Base-by-base conservation (phyloP, 2,113 vertebrate genomes). In the Hypanus sabinus region DNA sequence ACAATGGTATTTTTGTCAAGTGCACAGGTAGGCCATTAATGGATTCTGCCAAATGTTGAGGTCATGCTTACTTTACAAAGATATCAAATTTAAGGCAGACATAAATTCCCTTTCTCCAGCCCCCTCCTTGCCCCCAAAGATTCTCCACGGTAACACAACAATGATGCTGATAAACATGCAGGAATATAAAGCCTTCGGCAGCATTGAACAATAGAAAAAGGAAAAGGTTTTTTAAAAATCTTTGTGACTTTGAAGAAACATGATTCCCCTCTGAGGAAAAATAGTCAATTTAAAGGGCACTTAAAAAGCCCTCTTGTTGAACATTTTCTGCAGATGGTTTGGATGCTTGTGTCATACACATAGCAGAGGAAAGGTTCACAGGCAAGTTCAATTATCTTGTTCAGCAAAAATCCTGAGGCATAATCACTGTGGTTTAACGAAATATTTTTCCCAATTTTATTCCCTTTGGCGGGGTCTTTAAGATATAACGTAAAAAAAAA, bases 11-110 rank as follows among this genome's bases (percentile, higher is more conserved):
- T 93, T 95, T 96, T 96, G 95, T 96, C 96, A 96, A 96, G 94
- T 95, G 95, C 95, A 96, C 95, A 97, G 96, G 97, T 97, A 97
- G 96, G 95, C 93, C 94, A 94, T 94, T 95, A 95, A 83, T 76
- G 94, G 91, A 94, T 81, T 60, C 71, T 95, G 95, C 95, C 96
- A 96, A 94, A 55, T 94, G 94, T 85, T 96, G 96, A 97, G 95
- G 94, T 96, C 96, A 97, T 94, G 75, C 88, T 97, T 96, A 95
- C 95, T 96, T 70, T 95, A 76, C 94, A 88, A 95, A 94, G 95
- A 94, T 94, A 57, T 92, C 27, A 94, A 95, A 95, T 94, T 95
- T 94, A 95, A 95, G 94, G 95, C 94, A 95, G 95, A 76, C 94
- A 30, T 36, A 93, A 94, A 94, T 3, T 85, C 94, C 27, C 90